Evolutionary conservation across 2,113 vertebrate species (phyloP).

Genomic region (Paraplagusia blochii): DNA sequence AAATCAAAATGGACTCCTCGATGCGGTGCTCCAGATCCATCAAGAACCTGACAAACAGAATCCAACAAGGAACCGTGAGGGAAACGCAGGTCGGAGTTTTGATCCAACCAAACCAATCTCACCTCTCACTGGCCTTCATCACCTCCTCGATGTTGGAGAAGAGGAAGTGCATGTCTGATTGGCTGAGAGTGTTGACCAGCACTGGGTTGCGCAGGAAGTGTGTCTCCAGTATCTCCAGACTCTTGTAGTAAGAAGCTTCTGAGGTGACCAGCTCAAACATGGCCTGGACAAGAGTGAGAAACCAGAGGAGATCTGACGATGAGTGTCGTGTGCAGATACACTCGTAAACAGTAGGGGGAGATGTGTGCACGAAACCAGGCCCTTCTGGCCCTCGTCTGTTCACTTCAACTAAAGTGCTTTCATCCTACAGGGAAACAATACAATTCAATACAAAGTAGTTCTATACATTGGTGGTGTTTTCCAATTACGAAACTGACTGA

Average conservation of each 20-base stretch:
- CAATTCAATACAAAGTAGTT: too few species aligned
- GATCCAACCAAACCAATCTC: slow-evolving; percentile 4
- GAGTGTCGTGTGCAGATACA: background rate
- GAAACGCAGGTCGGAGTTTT: too few species aligned
- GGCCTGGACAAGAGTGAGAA: slow-evolving; percentile 72
- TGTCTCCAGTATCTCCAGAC: slow-evolving; percentile 87
- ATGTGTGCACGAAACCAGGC: too few species aligned
- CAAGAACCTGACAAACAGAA: slow-evolving; percentile 79
- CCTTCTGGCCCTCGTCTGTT: too few species aligned
- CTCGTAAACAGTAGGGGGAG: too few species aligned
- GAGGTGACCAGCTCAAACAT: slow-evolving; percentile 97
- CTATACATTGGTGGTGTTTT: too few species aligned
- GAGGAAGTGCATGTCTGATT: slow-evolving; percentile 90
- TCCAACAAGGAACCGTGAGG: background rate
- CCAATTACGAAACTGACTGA: too few species aligned
- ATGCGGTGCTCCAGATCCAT: slow-evolving; percentile 92
- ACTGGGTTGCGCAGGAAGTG: slow-evolving; percentile 89
- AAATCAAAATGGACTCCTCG: slow-evolving; percentile 89
- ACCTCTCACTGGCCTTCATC: slow-evolving; percentile 93
- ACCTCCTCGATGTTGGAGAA: slow-evolving; percentile 96
- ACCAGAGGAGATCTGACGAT: slow-evolving; percentile 6
- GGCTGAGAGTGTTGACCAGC: slow-evolving; percentile 86
- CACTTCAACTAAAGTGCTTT: too few species aligned
- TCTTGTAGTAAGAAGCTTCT: slow-evolving; percentile 96
- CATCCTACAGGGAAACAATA: too few species aligned